Evolutionary conservation across 2,113 vertebrate species (phyloP), one percentile per base, ranked within the genome.

Genomic region (Paramisgurnus dabryanus): DNA sequence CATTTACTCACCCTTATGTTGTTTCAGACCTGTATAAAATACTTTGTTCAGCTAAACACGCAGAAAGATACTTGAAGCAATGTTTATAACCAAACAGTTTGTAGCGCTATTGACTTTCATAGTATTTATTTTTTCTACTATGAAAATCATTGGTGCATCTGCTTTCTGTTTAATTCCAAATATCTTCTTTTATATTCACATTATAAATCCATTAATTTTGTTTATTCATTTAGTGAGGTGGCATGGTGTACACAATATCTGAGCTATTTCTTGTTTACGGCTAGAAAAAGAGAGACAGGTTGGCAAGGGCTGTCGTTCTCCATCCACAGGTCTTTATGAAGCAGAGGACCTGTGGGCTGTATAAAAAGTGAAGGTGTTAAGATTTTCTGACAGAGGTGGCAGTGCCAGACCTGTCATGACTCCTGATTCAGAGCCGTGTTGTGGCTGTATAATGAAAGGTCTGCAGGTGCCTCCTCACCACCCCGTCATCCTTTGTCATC

Each of bases 361-460:
- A 57, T 82, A 22, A 74, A 73, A 58, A 75, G 58, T 49, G 70
- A 67, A 58, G 78, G 49, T 4, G 78, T 9, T 47, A 55, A 73
- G 78, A 76, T 7, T 49, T 41, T 27, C 65, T 68, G 53, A 57
- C 67, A 71, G 50, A 43, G 61, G 67, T 15, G 27, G 45, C 50
- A 69, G 13, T 63, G 65, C 65, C 9, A 10, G 53, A 17, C n/a
- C 27, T 70, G 34, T 53, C 80, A 65, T 50, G 72, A 55, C 60
- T 72, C 58, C 12, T 34, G 18, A 76, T 74, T 4, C 47, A 69
- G 27, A 74, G 39, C 18, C 65, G 9, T 27, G 40, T 40, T 12
- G 66, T 50, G 45, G 74, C 27, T 27, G 67, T 73, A 64, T 82
- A 77, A 77, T 69, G 47, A 77, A 74, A 66, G 79, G 72, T 76